Evolutionary conservation across 2,888 invertebrate species (phyloP), one percentile per base, ranked within the genome.

Genomic region (Drosophila limbata): DNA sequence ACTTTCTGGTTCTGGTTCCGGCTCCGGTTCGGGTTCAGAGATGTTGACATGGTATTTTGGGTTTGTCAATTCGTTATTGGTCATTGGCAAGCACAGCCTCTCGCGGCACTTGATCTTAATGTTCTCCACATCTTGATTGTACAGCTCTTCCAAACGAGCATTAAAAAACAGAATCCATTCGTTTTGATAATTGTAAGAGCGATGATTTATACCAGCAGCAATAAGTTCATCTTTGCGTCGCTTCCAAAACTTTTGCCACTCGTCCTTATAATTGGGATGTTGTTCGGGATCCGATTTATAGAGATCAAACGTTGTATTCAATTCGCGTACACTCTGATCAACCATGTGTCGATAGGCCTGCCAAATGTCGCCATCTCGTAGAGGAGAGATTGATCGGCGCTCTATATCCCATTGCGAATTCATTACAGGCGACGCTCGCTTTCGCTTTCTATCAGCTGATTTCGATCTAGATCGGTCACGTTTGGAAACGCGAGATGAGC

Each of bases 211-310:
- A 9, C 92, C 91, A 52, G 87, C 81, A n/a, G 79, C 75, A 33
- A 88, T 75, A 47, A 96, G 93, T 91, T 96, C 96, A 90, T 96
- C 96, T 90, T 96, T 96, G 1, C 96, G 94, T 28, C 94, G 94
- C 88, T 96, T 96, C 97, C 97, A 97, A 92, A 97, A 97, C 89
- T 95, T 95, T 90, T 96, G 96, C 97, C 97, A 97, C 90, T 97
- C 97, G 48, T 96, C 95, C 0, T 96, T 95, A 90, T 97, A 97
- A 8, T 95, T 93, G 0, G 97, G 97, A 92, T 97, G 97, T 76
- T 96, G 96, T 90, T 97, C 97, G 0, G 97, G 97, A 89, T 96
- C 96, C 87, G 95, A 95, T 89, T 84, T 83, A 65, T 90, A 92
- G 4, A 83, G 53, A 3, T 75, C 71, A 61, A 96, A 96, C 84